Base-by-base conservation (phyloP, 2,888 invertebrate genomes). In the Pilophorus perplexus region DNA sequence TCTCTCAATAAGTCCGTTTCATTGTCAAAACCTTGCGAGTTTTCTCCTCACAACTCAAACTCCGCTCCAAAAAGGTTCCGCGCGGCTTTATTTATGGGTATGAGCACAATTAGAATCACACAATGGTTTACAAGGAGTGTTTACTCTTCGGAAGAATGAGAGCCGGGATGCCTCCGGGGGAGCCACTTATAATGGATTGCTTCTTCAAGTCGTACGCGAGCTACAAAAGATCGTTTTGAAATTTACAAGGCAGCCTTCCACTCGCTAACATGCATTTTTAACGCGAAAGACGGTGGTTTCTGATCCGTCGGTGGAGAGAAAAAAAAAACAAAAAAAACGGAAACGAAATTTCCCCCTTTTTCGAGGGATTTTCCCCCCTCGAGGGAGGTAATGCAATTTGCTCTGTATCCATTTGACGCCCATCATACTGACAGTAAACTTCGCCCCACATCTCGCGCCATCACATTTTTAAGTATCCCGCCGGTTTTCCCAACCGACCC, bases 381-480 rank as follows among this genome's bases (percentile, higher is more conserved):
- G n/a, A 22, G 8, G 66, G 22, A 40, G 57, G 57, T 66, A 66
- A 66, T 57, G 55, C 66, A 66, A 66, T 66, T 66, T 66, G 66
- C 57, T 57, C 57, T 14, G 33, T 44, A 55, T 66, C 55, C 55
- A 66, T 66, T 66, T 66, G 66, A 66, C 55, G 66, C 44, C 57
- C 57, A 66, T 66, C 66, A 66, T 57, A 33, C 55, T 55, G 55
- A 66, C 65, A 55, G 66, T 66, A 66, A 66, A 44, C 37, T 44
- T 44, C 48, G 25, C 20, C 37, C 46, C 14, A 25, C 46, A 10
- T 16, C 20, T 14, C 12, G 16, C n/a, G 40, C 25, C 37, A 64
- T 52, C 64, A 60, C 44, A 12, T 64, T 64, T 64, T 64, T 62
- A 62, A 62, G 62, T 25, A 44, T 14, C 50, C 28, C 64, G 50